Evolutionary conservation across 2,888 invertebrate species (phyloP), one percentile per base, ranked within the genome.

Genomic region (Torymus texanus): DNA sequence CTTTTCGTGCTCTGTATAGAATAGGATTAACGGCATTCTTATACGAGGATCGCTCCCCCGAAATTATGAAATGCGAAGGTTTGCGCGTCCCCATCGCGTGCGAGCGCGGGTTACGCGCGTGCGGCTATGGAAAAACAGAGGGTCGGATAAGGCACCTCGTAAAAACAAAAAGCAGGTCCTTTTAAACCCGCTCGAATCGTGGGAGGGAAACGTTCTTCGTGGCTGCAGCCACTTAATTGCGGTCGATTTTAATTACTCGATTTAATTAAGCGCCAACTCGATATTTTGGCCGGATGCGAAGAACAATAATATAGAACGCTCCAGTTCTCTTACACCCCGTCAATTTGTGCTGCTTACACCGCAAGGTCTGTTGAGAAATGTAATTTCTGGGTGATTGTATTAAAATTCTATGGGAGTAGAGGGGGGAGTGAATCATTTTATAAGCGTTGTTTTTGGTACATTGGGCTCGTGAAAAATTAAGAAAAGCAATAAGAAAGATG

Each of bases 251-350:
- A 77, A 72, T 71, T 71, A 71, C 56, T 53, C 58, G 59, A 71
- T 71, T 71, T 77, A 66, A 77, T 77, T 77, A 77, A 77, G 58
- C 16, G 71, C 29, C 72, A 51, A 65, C 65, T 71, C 66, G 50
- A 71, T 65, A 72, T 77, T 71, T 72, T 24, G 50, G 50, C 11
- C 18, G 21, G 8, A 29, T 13, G n/a, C 58, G 29, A 29, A 29
- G 4, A 53, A 53, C 16, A 21, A 21, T 21, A 21, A 21, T 21
- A 21, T 21, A 67, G 61, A 14, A 14, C 10, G 13, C 53, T 14
- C 21, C 13, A 41, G 50, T 12, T 16, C 68, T 21, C 51, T 18
- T 58, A 18, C 65, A 1, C 53, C 59, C 67, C 75, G 58, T 75
- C 67, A 75, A 75, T 67, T 75, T 50, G 58, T 67, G 61, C 51